phyloP scores from a whole-genome alignment of 2,113 vertebrate genomes.

The Colistium nudipinnis region DNA sequence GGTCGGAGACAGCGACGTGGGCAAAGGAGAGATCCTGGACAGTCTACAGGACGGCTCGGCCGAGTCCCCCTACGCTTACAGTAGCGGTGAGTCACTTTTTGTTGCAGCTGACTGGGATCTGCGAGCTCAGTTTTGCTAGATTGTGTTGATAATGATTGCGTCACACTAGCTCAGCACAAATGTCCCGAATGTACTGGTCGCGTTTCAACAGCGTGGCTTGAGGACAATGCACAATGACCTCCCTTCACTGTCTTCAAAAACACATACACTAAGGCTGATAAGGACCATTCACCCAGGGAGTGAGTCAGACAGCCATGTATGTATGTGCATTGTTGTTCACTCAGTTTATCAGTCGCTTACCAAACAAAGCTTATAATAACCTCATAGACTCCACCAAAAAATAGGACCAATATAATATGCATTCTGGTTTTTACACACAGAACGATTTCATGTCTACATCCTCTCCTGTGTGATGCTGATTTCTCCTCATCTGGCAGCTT shows the following conservation, averaged over 20 bases:
- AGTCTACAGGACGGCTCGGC: slow-evolving; percentile 96
- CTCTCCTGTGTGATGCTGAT: background rate
- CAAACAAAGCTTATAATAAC: slow-evolving; percentile 35
- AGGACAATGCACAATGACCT: slow-evolving; percentile 32
- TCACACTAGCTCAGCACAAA: slow-evolving; percentile 35
- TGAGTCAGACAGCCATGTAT: slow-evolving; percentile 21
- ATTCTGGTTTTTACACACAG: background rate
- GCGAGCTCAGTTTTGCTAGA: slow-evolving; percentile 6
- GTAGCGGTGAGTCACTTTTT: slow-evolving; percentile 88
- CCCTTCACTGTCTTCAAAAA: background rate
- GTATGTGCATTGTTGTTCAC: slow-evolving; percentile 32
- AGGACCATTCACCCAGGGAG: slow-evolving; percentile 12
- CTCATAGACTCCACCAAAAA: background rate
- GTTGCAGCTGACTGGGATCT: background rate
- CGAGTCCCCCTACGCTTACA: slow-evolving; percentile 96
- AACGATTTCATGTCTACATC: background rate
- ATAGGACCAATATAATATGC: background rate
- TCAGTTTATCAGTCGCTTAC: background rate
- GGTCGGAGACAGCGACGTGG: slow-evolving; percentile 96
- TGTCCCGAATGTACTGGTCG: slow-evolving; percentile 35
- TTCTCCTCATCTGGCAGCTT: background rate
- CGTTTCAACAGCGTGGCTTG: background rate
- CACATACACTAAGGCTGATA: slow-evolving; percentile 1
- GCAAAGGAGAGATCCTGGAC: slow-evolving; percentile 97
- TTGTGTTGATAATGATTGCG: slow-evolving; percentile 17